Conservation (phyloP, 2,888 invertebrate genomes). For the Brachyopa scutellaris region DNA sequence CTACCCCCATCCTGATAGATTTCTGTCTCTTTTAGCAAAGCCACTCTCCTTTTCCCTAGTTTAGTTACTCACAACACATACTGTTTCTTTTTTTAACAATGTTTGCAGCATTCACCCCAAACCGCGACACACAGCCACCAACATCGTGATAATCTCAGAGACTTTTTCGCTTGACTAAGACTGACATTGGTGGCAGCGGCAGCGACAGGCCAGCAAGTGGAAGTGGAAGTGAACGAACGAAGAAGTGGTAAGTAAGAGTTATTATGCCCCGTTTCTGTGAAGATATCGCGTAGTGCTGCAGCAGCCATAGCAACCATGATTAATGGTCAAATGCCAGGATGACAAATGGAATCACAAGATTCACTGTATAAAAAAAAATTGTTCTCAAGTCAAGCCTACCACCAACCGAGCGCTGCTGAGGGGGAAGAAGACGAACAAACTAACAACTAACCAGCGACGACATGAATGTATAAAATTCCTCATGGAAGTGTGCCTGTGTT, state of each 20-base stretch:
- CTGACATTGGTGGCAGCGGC: conserved; percentile 19
- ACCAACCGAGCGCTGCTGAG: conserved; percentile 26
- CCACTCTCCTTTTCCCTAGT: too few species aligned
- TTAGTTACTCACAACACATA: too few species aligned
- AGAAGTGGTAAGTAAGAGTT: conserved; percentile 55
- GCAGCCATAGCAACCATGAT: conserved; percentile 73
- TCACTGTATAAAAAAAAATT: conserved; percentile 76
- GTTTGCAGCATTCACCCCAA: conserved; percentile 20
- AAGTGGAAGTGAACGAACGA: conserved; percentile 3
- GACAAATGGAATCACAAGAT: conserved; percentile 77
- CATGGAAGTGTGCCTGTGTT: not conserved
- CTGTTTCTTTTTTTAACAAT: too few species aligned
- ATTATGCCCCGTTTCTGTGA: conserved; percentile 54
- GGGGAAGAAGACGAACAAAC: conserved; percentile 3
- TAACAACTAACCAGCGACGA: conserved; percentile 36
- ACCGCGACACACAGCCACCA: conserved; percentile 16
- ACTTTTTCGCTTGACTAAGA: conserved; percentile 52
- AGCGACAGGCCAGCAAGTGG: not conserved
- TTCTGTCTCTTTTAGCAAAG: too few species aligned
- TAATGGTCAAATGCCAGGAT: conserved; percentile 76
- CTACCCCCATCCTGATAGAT: too few species aligned
- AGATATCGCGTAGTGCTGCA: conserved; percentile 60
- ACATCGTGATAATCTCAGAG: conserved; percentile 56
- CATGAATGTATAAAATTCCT: conserved; percentile 45
- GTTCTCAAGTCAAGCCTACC: conserved; percentile 65